Evolutionary conservation across 2,113 vertebrate genomes (phyloP).

Genomic region (Daubentonia madagascariensis): DNA sequence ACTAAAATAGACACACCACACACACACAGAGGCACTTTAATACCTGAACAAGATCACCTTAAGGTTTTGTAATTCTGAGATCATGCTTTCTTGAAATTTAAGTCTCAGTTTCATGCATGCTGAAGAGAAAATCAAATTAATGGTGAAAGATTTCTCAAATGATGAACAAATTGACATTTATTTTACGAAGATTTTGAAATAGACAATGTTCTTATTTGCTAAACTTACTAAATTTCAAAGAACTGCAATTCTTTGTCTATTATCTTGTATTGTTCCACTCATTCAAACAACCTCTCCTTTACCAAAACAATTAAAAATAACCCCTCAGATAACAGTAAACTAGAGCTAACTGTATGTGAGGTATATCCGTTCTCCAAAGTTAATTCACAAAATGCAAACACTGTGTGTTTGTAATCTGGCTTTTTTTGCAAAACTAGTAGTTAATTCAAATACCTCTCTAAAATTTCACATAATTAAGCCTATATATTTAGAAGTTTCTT

Average conservation of each 20-base stretch:
- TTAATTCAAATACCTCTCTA: not conserved
- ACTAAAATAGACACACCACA: not conserved
- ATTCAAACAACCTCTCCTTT: not conserved
- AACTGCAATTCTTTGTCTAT: slow-evolving; percentile 21
- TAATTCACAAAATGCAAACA: slow-evolving; percentile 31
- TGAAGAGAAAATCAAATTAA: not conserved
- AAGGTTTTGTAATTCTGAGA: slow-evolving; percentile 39
- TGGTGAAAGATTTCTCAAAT: slow-evolving; percentile 7
- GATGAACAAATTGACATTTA: slow-evolving; percentile 55
- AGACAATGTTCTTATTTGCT: slow-evolving; percentile 36
- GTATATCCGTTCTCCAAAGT: not conserved
- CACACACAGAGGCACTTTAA: slow-evolving; percentile 27
- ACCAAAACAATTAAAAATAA: not conserved
- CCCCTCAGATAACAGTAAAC: not conserved
- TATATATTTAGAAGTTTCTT: not conserved
- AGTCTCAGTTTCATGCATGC: slow-evolving; percentile 42
- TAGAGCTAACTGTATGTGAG: not conserved
- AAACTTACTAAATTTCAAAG: slow-evolving; percentile 46
- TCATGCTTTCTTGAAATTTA: not conserved
- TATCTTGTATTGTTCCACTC: slow-evolving; percentile 3
- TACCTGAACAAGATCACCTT: slow-evolving; percentile 20
- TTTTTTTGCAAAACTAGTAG: not conserved
- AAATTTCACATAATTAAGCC: not conserved
- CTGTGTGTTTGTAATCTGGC: not conserved
- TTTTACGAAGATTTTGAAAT: slow-evolving; percentile 45